Evolutionary conservation across 2,888 invertebrate species (phyloP), one percentile per base, ranked within the genome.

Genomic region (Tholera decimalis): DNA sequence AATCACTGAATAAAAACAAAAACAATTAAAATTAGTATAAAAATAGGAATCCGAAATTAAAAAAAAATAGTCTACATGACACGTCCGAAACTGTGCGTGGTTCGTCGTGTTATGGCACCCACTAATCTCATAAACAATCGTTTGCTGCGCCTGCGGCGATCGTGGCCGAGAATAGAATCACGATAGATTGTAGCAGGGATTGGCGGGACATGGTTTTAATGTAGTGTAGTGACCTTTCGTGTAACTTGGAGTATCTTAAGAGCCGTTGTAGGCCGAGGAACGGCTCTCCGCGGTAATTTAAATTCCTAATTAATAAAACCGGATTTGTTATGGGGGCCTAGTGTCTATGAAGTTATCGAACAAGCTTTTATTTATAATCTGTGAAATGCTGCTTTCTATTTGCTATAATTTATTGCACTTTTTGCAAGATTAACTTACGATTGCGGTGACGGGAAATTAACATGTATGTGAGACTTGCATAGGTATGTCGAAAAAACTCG

Each of bases 71-170:
- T 43, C 6, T 30, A 15, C 20, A 39, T 11, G 39, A 9, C 49
- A 71, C 79, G 80, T 68, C 68, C 46, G 47, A n/a, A 43, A 26
- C 18, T 15, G n/a, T 6, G 24, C 46, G 51, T 43, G 58, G 71
- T 56, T 60, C 18, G 58, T 63, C 20, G 49, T 65, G 47, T 74
- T 71, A 71, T 80, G 76, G 44, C 46, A 61, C 49, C 72, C 41
- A 49, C 46, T 58, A 65, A 56, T 70, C 56, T 58, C 51, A 43
- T 50, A 73, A 77, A 77, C 51, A 70, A 74, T 47, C 57, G 62
- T 35, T 50, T 8, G 41, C 35, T 79, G 80, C 77, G 77, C 74
- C 11, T 33, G 67, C 79, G 79, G 22, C 49, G 41, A 46, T 33
- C 49, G 39, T 13, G 18, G 5, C 44, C 46, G 51, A 79, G 22